Conservation (phyloP, 2,888 invertebrate genomes). For the Cataglyphis cursor region DNA sequence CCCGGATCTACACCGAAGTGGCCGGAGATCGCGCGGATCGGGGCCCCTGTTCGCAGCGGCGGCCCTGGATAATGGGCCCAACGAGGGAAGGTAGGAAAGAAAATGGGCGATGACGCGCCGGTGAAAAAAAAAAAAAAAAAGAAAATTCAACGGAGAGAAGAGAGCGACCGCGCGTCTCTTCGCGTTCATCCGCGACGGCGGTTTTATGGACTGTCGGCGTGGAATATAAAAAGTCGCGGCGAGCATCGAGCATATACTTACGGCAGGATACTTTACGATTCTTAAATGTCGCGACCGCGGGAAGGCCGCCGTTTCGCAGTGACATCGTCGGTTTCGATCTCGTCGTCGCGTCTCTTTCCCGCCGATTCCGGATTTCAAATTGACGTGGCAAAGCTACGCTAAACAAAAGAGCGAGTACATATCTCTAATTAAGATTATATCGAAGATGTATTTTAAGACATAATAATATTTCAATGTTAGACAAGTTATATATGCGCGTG, state of each 20-base stretch:
- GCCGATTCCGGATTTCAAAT: background rate
- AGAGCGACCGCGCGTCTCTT: slow-evolving; percentile 32
- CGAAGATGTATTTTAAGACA: background rate
- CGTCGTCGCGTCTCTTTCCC: slow-evolving; percentile 1
- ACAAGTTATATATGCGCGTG: background rate
- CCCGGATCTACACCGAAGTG: slow-evolving; percentile 60
- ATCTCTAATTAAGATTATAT: slow-evolving; percentile 8
- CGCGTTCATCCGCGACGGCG: slow-evolving; percentile 48
- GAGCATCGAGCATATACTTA: slow-evolving; percentile 36
- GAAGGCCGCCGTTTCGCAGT: slow-evolving; percentile 30
- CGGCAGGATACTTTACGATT: slow-evolving; percentile 50
- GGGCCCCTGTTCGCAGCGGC: slow-evolving; percentile 30
- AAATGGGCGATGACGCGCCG: slow-evolving; percentile 40
- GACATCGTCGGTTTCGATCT: background rate
- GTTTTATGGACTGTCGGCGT: slow-evolving; percentile 60
- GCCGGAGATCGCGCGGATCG: slow-evolving; percentile 37
- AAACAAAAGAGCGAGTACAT: background rate
- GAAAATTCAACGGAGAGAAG: background rate
- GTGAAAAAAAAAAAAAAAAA: slow-evolving; percentile 18
- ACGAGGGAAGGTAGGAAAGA: slow-evolving; percentile 39
- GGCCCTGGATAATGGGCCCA: slow-evolving; percentile 33
- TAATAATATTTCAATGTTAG: background rate
- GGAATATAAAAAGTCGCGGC: slow-evolving; percentile 50
- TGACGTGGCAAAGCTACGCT: background rate
- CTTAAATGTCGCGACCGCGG: slow-evolving; percentile 49